Evolutionary conservation across 2,113 vertebrate species (phyloP).

Genomic region (Mirza zaza): DNA sequence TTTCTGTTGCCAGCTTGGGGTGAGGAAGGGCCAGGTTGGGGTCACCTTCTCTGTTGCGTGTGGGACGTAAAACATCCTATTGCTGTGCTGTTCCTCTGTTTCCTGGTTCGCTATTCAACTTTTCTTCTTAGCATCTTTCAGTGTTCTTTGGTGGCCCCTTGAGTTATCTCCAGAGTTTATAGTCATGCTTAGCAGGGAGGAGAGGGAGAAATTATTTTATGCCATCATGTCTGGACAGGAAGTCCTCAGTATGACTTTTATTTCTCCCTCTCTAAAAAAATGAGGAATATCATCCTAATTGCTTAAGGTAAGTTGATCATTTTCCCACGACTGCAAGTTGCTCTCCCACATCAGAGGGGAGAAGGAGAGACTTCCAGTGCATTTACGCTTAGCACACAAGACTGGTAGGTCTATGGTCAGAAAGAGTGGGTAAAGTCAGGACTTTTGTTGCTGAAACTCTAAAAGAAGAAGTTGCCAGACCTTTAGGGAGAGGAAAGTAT

Average conservation of each 20-base stretch:
- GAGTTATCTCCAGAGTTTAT: not conserved
- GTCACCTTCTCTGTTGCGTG: not conserved
- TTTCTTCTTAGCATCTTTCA: not conserved
- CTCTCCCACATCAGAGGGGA: too few relatives aligned
- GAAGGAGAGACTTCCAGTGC: not conserved
- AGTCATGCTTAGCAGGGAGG: not conserved
- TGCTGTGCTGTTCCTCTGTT: not conserved
- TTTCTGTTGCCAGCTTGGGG: not conserved
- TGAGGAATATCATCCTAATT: not conserved
- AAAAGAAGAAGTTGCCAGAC: not conserved
- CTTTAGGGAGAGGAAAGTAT: not conserved
- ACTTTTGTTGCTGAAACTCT: too few relatives aligned
- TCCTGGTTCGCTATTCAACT: too few relatives aligned
- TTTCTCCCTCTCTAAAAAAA: not conserved
- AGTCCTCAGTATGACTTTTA: not conserved
- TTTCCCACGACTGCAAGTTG: not conserved
- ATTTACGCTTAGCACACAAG: not conserved
- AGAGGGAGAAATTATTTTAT: not conserved
- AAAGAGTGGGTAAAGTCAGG: not conserved
- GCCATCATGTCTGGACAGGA: not conserved
- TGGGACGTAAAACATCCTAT: not conserved
- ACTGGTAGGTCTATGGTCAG: not conserved
- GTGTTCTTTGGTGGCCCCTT: not conserved
- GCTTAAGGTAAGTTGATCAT: not conserved
- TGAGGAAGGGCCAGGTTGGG: not conserved